phyloP scores from a whole-genome alignment of 2,797 vertebrate species.

The Diglossa cyanea region DNA sequence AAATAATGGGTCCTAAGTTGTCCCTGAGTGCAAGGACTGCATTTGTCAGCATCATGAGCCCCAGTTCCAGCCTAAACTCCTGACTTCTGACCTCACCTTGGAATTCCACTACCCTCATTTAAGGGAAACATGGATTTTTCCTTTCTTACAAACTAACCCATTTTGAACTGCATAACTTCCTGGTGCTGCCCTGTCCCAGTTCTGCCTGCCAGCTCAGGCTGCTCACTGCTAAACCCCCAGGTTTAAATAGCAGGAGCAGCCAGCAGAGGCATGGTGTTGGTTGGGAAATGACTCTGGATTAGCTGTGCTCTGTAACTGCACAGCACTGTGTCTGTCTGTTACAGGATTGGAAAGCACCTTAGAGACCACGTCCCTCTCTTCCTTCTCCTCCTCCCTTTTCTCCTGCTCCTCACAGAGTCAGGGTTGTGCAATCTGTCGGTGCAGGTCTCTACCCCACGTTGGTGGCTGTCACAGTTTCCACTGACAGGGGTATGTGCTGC shows the following conservation, averaged over 20 bases:
- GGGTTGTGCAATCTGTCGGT: background rate
- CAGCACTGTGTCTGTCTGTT: background rate
- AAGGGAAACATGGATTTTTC: background rate
- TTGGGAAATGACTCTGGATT: background rate
- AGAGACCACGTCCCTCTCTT: background rate
- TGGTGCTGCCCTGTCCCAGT: background rate
- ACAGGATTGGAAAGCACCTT: background rate
- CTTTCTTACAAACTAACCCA: accelerated
- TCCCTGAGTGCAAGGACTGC: background rate
- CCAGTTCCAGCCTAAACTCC: background rate
- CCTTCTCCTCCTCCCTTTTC: background rate
- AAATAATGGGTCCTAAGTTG: background rate
- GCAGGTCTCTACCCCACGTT: accelerated
- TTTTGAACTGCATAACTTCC: background rate
- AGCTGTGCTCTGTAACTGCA: background rate
- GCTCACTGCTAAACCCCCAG: background rate
- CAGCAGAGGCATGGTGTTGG: background rate
- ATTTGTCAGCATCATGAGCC: background rate
- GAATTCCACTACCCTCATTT: background rate
- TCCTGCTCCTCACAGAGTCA: background rate
- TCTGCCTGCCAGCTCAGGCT: background rate
- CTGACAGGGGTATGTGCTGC: background rate
- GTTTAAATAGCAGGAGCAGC: background rate
- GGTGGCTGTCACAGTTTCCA: background rate
- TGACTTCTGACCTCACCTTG: background rate